These are phyloP conservation scores for Ladona fulva DNA, from an alignment of 1,140 invertebrate genomes.

Conservation along the genomic window DNA sequence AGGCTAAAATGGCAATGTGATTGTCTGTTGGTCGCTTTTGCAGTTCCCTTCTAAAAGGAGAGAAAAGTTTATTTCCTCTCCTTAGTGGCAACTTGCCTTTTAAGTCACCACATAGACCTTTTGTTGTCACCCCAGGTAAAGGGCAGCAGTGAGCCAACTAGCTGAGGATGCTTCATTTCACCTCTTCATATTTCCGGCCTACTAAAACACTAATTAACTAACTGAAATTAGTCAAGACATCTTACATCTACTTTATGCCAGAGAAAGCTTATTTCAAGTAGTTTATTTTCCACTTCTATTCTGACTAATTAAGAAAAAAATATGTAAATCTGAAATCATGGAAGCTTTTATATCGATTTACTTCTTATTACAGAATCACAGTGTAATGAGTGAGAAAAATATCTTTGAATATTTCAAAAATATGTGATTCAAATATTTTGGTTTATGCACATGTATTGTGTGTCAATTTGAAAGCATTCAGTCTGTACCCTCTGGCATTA, in stretches of 20 bases:
- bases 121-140: neutral
- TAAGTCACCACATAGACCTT: neutral
- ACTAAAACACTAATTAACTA: neutral
- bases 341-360: neutral
- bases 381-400: neutral
- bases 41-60: neutral
- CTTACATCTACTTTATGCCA: neutral
- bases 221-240: neutral
- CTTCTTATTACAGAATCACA: neutral
- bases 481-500: neutral
- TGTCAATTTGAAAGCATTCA: neutral
- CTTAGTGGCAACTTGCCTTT: neutral
- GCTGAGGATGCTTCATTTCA: neutral
- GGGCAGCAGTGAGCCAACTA: neutral
- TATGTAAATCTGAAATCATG: neutral
- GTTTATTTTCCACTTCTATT: neutral
- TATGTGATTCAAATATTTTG: neutral
- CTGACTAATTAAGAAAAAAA: neutral
- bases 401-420: neutral
- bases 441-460: neutral
- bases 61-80: neutral
- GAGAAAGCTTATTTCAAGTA: neutral
- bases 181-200: constrained; percentile 3
- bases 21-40: constrained; percentile 1
- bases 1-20: no score